Base-by-base conservation (phyloP, 37 sponge, comb jelly and placozoan genomes). In the Haliclona indistincta region DNA sequence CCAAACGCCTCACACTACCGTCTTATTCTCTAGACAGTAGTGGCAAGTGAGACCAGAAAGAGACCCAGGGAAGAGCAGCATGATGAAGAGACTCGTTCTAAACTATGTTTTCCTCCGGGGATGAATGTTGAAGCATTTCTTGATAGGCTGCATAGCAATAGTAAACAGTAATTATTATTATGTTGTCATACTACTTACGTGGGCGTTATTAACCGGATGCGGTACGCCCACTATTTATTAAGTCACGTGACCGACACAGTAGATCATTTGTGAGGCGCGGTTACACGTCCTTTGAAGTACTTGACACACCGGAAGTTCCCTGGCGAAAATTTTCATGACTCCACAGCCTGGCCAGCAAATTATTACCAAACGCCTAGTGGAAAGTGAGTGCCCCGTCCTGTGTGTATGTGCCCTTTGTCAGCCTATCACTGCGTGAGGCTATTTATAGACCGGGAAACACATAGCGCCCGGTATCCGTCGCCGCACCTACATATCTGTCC, bases 241-340 rank as follows among this genome's bases (percentile, higher is more conserved):
- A n/a, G n/a, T n/a, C n/a, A n/a, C n/a, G n/a, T n/a, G n/a, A n/a
- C n/a, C n/a, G n/a, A n/a, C n/a, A n/a, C n/a, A n/a, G n/a, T n/a
- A n/a, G n/a, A n/a, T n/a, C n/a, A n/a, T n/a, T n/a, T n/a, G n/a
- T n/a, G n/a, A n/a, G n/a, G n/a, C n/a, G n/a, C n/a, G n/a, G n/a
- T n/a, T n/a, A n/a, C n/a, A n/a, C n/a, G n/a, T n/a, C n/a, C n/a
- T n/a, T n/a, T n/a, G n/a, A n/a, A n/a, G n/a, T n/a, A 49, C 30
- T 34, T 23, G 33, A 53, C 85, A 65, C 70, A 85, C 85, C 85
- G 85, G 85, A 85, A 85, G 77, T 78, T 77, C 66, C 68, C 67
- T 63, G 78, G 72, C 64, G 77, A 78, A 78, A 85, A 75, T 85
- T 83, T 85, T 85, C 85, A 71, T 85, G 85, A 85, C 85, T 85